Base-by-base conservation (phyloP, 2,888 invertebrate genomes). In the Cyclophora punctaria region DNA sequence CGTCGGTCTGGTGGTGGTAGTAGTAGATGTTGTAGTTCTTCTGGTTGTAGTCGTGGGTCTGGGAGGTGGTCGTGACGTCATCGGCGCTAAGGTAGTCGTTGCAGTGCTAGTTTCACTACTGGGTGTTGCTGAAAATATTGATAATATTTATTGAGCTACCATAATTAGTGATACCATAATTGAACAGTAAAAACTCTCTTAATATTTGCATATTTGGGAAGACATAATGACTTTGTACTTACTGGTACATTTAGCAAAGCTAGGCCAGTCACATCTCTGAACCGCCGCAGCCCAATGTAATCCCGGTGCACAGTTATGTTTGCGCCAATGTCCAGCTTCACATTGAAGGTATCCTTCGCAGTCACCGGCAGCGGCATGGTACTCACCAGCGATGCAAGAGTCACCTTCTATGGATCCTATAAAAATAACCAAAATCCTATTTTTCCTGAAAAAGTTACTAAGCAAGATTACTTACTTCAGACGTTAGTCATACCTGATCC, bases 181-280 rank as follows among this genome's bases (percentile, higher is more conserved):
- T 20, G 20, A 20, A 20, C 20, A 20, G 20, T 20, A 20, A 20
- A 20, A 20, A 20, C 20, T 20, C 20, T 20, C 20, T 20, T 20
- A 1, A 20, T 20, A 20, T 20, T 20, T 20, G 20, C 20, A 20
- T 20, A 20, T 20, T 20, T 20, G 20, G 20, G 20, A 20, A 20
- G 20, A 20, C 20, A 20, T 20, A 20, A 20, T 20, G 1, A 20
- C 20, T 20, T 20, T 37, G 37, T 6, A 50, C 50, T 59, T 64
- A 85, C 86, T 72, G 37, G 71, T 80, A 69, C 96, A 96, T 62
- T 93, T 92, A 0, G 95, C 95, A 41, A 88, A 89, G 45, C 85
- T 86, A 0, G 96, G 96, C 96, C 96, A 96, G 73, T 96, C 96
- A 66, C 96, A 96, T 44, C 93, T 89, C 43, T 90, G 90, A 47